Percentiles rank a stretch among this genome's conserved stretches.
Evolutionary conservation across 2,113 vertebrate species (phyloP).

Genomic region (Aldabrachelys gigantea): DNA sequence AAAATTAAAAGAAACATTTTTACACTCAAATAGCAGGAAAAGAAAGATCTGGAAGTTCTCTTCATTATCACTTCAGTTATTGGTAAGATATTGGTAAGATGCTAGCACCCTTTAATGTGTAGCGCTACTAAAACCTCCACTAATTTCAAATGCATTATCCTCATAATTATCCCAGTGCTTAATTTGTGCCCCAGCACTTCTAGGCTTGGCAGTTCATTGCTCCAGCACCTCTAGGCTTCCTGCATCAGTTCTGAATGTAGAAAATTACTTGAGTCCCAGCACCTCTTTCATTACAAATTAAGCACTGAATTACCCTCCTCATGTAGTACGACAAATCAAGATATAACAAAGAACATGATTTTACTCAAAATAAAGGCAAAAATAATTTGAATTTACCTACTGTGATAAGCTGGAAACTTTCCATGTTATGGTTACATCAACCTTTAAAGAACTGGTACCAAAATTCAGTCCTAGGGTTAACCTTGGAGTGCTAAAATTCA

Average conservation of each 20-base stretch:
- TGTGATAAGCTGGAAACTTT: not conserved
- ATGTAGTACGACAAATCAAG: no score
- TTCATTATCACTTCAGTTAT: not conserved
- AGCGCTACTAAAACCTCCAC: not conserved
- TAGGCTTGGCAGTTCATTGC: no score
- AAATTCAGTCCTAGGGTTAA: not conserved
- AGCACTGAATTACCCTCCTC: no score
- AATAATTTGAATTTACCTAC: not conserved
- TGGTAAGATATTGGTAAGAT: not conserved
- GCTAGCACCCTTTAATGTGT: not conserved
- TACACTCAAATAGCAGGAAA: not conserved
- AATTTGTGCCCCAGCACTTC: no score
- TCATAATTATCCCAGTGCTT: no score
- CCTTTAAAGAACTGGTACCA: not conserved
- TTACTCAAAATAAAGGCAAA: not conserved
- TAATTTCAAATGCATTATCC: not conserved
- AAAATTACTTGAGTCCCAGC: no score
- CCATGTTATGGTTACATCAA: not conserved
- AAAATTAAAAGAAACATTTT: not conserved
- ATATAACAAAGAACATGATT: not conserved
- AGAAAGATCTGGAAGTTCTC: not conserved
- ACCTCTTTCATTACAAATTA: no score
- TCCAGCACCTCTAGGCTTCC: no score
- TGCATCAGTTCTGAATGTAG: no score
- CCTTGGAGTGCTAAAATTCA: not conserved